phyloP scores from a whole-genome alignment of 2,888 invertebrate genomes.

The Campoplex capitator region DNA sequence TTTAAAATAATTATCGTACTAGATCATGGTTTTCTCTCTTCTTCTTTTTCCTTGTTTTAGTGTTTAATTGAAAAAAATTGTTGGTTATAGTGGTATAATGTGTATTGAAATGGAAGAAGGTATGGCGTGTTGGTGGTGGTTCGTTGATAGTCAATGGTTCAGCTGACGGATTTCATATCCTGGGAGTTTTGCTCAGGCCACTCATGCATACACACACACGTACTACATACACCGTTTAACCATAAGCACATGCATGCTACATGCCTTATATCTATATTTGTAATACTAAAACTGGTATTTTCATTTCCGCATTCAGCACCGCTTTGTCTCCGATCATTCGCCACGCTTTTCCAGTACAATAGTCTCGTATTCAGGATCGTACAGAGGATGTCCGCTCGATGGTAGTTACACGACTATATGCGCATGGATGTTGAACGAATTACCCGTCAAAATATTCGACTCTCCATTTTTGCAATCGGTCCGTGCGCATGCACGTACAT shows the following conservation, averaged over 20 bases:
- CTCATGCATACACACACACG: conserved; percentile 2
- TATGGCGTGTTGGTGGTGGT: conserved; percentile 39
- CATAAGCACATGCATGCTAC: conserved; percentile 9
- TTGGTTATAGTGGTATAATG: background rate
- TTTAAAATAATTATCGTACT: conserved; percentile 55
- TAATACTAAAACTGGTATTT: conserved; percentile 69
- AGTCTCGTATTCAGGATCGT: conserved; percentile 2
- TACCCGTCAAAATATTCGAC: conserved; percentile 61
- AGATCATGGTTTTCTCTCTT: background rate
- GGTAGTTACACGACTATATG: conserved; percentile 55
- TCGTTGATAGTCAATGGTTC: conserved; percentile 52
- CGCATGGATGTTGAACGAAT: conserved; percentile 54
- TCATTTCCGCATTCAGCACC: conserved; percentile 61
- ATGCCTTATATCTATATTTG: conserved; percentile 23
- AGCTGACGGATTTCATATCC: conserved; percentile 39
- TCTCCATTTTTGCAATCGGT: conserved; percentile 21
- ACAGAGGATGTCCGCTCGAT: conserved; percentile 23
- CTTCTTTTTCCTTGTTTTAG: background rate
- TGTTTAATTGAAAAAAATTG: conserved; percentile 35
- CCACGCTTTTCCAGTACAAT: conserved; percentile 58
- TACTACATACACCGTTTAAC: background rate
- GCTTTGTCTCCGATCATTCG: conserved; percentile 45
- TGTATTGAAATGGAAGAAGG: background rate
- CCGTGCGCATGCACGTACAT: conserved; percentile 4
- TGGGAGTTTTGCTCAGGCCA: conserved; percentile 28